Conservation (phyloP, 2,888 invertebrate species). For the Stegana nigrithorax region DNA sequence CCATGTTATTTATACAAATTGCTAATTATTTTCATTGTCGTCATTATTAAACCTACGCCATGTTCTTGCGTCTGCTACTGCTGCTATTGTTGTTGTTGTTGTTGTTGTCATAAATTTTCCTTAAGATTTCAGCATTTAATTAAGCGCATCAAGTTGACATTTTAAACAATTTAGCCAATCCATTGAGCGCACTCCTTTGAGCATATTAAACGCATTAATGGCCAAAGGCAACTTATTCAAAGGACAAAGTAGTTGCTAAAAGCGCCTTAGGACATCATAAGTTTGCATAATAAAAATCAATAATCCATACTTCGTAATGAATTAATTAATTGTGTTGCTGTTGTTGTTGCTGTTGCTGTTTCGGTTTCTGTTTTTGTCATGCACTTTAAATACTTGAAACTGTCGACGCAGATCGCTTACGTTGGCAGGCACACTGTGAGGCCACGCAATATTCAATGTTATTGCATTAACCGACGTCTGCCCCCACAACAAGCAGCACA, state of each 20-base stretch:
- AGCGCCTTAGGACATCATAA: background rate
- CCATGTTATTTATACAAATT: conserved; percentile 52
- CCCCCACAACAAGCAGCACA: too few species aligned
- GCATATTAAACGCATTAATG: background rate
- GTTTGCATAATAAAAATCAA: conserved; percentile 41
- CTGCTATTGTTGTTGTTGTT: background rate
- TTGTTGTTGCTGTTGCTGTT: background rate
- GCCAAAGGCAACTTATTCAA: background rate
- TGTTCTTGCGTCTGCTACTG: background rate
- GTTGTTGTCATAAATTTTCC: conserved; percentile 39
- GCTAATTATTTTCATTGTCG: conserved; percentile 58
- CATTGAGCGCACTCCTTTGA: background rate
- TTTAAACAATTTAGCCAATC: conserved; percentile 58
- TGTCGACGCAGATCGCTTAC: too few species aligned
- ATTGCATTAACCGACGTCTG: too few species aligned
- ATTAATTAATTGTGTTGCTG: background rate
- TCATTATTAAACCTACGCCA: conserved; percentile 49
- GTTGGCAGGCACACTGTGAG: too few species aligned
- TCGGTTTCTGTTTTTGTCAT: background rate
- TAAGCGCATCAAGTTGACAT: conserved; percentile 62
- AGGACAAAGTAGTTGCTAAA: too few species aligned
- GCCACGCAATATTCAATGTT: too few species aligned
- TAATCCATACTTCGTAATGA: conserved; percentile 29
- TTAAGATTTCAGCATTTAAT: conserved; percentile 59
- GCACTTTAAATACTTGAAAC: too few species aligned